Percentiles rank a stretch among this genome's conserved stretches.
phyloP scores from a whole-genome alignment of 30 jellyfish, hydroid and myxozoan genomes.

The Rhopilema esculentum region DNA sequence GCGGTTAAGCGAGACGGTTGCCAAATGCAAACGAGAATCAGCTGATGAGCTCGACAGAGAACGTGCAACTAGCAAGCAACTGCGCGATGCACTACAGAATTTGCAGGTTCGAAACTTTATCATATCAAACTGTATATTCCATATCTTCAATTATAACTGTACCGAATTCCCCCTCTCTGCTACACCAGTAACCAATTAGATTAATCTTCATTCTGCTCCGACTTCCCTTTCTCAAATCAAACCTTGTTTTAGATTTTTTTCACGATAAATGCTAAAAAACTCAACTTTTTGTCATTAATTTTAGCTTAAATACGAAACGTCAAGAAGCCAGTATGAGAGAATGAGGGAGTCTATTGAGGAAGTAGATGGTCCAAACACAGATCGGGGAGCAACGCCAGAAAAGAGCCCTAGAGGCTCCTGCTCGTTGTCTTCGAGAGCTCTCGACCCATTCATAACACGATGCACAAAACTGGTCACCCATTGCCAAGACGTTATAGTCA shows the following conservation, averaged over 20 bases:
- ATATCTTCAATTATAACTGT: too few species aligned
- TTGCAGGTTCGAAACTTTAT: constrained; percentile 52
- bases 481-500: constrained; percentile 45
- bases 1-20: constrained; percentile 39
- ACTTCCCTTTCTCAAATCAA: too few species aligned
- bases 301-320: constrained; percentile 52
- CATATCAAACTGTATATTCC: too few species aligned
- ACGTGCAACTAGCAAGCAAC: constrained; percentile 52
- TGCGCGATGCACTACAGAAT: constrained; percentile 42
- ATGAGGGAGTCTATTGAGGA: constrained; percentile 47
- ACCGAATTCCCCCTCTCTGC: too few species aligned
- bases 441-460: constrained; percentile 58
- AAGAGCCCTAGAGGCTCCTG: constrained; percentile 36
- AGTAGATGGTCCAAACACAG: constrained; percentile 14
- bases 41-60: constrained; percentile 72
- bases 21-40: constrained; percentile 32
- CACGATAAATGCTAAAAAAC: too few species aligned
- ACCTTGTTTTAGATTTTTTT: too few species aligned
- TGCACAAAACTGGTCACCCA: constrained; percentile 36
- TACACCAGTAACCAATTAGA: too few species aligned
- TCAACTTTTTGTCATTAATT: neutral
- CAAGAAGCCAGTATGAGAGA: constrained; percentile 60
- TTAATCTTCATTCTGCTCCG: too few species aligned
- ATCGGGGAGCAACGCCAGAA: constrained; percentile 12
- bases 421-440: constrained; percentile 51